Evolutionary conservation across 2,797 vertebrate species (phyloP).

Genomic region (Sebastes reedi): DNA sequence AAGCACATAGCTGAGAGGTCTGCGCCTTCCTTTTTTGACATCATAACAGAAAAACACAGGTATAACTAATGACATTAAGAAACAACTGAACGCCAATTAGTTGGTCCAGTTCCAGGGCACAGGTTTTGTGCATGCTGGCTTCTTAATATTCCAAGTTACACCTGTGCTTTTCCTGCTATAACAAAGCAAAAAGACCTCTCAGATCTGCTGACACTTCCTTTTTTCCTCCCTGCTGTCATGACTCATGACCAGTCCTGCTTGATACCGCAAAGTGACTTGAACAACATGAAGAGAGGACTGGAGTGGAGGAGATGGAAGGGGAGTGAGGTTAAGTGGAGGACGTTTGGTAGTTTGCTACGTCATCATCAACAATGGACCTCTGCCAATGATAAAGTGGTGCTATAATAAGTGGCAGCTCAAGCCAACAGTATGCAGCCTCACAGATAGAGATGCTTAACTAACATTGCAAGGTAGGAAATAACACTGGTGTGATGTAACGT

Average conservation of each 20-base stretch:
- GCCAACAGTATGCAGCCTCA: not conserved
- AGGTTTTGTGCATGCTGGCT: not conserved
- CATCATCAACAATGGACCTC: constrained; percentile 23
- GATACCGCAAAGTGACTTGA: not conserved
- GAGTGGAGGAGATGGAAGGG: not conserved
- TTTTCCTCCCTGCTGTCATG: not conserved
- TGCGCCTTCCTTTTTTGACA: not conserved
- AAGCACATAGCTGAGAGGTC: not conserved
- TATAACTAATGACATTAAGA: not conserved
- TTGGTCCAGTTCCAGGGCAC: not conserved
- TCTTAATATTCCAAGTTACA: not conserved
- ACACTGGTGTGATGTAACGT: not conserved
- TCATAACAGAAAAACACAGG: not conserved
- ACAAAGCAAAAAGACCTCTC: not conserved
- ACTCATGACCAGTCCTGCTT: not conserved
- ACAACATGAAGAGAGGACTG: not conserved
- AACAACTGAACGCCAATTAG: not conserved
- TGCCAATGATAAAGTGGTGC: constrained; percentile 16
- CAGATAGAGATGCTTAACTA: not conserved
- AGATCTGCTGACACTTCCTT: not conserved
- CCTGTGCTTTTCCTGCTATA: not conserved
- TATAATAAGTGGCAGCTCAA: not conserved
- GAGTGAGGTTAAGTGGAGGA: constrained; percentile 29
- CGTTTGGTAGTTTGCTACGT: constrained; percentile 1
- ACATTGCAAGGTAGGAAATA: not conserved